A percentile compares a stretch with the other conserved stretches of the same genome.
These are phyloP conservation scores for Xerus rutilus DNA, from an alignment of 2,797 vertebrate genomes.

Conservation along the genomic window DNA sequence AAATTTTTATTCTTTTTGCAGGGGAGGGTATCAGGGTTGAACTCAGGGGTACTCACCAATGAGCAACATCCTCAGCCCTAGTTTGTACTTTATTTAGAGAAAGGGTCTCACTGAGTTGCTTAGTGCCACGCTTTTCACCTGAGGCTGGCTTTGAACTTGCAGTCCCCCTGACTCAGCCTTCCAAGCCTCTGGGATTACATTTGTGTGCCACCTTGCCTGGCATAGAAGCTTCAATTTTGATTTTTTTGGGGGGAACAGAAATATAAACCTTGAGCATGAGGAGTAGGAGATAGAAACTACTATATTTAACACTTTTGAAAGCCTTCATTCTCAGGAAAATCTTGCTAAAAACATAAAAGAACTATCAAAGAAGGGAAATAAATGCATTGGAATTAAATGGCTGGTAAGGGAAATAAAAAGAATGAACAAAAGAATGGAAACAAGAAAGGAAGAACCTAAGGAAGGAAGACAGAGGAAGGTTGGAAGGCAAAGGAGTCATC, in stretches of 20 bases:
- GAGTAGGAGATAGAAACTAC: neutral
- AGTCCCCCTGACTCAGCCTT: too few relatives aligned
- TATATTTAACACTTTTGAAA: neutral
- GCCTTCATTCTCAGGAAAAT: neutral
- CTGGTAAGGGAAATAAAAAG: neutral
- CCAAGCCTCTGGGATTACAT: too few relatives aligned
- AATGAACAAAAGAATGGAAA: neutral
- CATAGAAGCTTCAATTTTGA: neutral
- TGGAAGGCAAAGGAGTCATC: neutral
- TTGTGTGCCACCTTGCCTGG: too few relatives aligned
- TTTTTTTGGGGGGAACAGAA: accelerated
- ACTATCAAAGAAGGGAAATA: neutral
- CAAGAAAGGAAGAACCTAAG: too few relatives aligned
- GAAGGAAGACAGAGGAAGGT: too few relatives aligned
- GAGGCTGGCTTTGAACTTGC: too few relatives aligned
- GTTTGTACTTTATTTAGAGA: too few relatives aligned
- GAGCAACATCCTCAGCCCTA: too few relatives aligned
- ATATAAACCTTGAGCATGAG: conserved; percentile 8
- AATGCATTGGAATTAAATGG: neutral
- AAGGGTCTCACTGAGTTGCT: too few relatives aligned
- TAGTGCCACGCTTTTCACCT: too few relatives aligned
- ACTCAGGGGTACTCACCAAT: too few relatives aligned
- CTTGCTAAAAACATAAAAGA: neutral
- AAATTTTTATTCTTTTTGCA: neutral
- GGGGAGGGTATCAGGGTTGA: too few relatives aligned